A percentile compares a stretch with the other conserved stretches of the same genome.
phyloP scores from a whole-genome alignment of 2,113 vertebrate genomes.

The Plestiodon gilberti region DNA sequence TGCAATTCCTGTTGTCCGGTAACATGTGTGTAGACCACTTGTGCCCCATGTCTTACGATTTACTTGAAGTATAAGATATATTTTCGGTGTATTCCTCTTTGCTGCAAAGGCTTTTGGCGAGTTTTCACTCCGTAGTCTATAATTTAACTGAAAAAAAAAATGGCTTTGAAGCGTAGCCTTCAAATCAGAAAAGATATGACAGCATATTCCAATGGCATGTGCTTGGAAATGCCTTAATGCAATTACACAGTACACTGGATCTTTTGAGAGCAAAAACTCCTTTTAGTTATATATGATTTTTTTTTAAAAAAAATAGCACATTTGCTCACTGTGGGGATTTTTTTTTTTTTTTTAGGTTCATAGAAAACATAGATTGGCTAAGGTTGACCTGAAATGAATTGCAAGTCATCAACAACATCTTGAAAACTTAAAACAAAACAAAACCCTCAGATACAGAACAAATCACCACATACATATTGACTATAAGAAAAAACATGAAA shows the following conservation, averaged over 20 bases:
- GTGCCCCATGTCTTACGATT: background rate
- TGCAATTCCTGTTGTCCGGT: background rate
- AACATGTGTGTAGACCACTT: background rate
- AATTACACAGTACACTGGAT: background rate
- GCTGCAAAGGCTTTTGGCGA: background rate
- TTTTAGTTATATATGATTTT: background rate
- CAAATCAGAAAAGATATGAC: background rate
- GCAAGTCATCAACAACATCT: background rate
- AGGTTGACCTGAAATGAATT: background rate
- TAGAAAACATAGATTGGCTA: background rate
- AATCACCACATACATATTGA: too few relatives aligned
- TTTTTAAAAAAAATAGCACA: background rate
- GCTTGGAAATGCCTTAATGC: background rate
- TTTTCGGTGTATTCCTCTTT: background rate
- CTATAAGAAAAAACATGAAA: too few relatives aligned
- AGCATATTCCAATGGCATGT: background rate
- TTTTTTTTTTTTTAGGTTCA: background rate
- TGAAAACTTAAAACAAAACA: background rate
- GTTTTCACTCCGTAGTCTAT: background rate
- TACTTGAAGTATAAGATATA: background rate
- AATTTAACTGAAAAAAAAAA: background rate
- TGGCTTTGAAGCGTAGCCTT: background rate
- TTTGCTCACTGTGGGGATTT: background rate
- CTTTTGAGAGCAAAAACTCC: background rate
- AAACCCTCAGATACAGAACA: background rate